phyloP scores from a whole-genome alignment of 1,140 invertebrate species.

The Drosophila suzukii region DNA sequence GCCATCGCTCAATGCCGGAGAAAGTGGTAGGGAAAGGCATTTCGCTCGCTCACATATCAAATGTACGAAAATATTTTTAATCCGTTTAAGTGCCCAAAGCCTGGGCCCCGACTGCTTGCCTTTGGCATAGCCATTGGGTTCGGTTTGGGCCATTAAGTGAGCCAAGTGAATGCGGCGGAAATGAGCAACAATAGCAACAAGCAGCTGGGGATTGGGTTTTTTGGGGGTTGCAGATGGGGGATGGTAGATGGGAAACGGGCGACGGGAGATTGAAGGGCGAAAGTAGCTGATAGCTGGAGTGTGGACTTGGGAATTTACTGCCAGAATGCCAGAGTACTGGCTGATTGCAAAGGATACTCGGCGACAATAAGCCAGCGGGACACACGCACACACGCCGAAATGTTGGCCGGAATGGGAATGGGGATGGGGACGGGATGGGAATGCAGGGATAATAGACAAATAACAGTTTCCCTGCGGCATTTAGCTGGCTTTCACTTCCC shows the following conservation, averaged over 20 bases:
- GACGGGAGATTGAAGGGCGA: conserved; percentile 28
- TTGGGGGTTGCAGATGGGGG: background rate
- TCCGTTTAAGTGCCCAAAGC: conserved; percentile 74
- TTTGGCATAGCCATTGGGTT: conserved; percentile 33
- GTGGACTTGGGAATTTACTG: conserved; percentile 61
- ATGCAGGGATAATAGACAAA: conserved; percentile 80
- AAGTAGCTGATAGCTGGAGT: conserved; percentile 72
- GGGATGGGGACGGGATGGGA: conserved; percentile 53
- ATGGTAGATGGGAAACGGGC: background rate
- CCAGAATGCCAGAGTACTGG: conserved; percentile 73
- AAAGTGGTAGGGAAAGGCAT: conserved; percentile 12
- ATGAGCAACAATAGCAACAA: conserved; percentile 82
- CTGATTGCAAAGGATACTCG: conserved; percentile 80
- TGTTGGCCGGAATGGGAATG: conserved; percentile 43
- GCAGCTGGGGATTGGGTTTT: conserved; percentile 49
- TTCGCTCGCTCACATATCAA: conserved; percentile 72
- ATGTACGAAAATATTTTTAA: conserved; percentile 83
- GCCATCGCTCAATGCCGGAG: conserved; percentile 7
- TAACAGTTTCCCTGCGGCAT: conserved; percentile 80
- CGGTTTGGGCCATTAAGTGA: conserved; percentile 71
- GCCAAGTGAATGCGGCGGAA: conserved; percentile 80
- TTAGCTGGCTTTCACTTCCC: conserved; percentile 58
- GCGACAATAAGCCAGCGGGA: conserved; percentile 73
- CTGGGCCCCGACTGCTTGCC: conserved; percentile 5
- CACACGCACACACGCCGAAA: conserved; percentile 37